A percentile compares a stretch with the other conserved stretches of the same genome.
These are phyloP conservation scores for Alectoris magna DNA, from an alignment of 2,797 vertebrate species.

Conservation along the genomic window DNA sequence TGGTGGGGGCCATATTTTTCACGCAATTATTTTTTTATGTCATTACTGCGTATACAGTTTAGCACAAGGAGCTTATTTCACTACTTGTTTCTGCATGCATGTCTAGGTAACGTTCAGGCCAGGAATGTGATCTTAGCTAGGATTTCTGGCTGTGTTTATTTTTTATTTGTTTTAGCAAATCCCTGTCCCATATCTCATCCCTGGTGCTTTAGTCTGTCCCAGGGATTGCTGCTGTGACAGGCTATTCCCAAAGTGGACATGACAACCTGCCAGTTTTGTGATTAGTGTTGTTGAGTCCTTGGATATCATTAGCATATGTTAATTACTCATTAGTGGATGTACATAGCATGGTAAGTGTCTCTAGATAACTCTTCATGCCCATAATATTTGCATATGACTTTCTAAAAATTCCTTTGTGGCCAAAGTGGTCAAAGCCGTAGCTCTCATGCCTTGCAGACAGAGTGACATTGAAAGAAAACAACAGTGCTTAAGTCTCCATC, in stretches of 20 bases:
- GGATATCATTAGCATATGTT: slow-evolving; percentile 20
- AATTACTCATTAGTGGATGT: slow-evolving; percentile 31
- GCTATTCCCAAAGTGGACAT: not conserved
- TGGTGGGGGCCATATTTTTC: not conserved
- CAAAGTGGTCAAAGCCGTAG: not conserved
- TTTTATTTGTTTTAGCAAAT: not conserved
- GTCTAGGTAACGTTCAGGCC: not conserved
- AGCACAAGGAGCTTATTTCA: not conserved
- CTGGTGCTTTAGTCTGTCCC: not conserved
- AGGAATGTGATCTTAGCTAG: not conserved
- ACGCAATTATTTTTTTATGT: not conserved
- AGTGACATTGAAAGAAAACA: not conserved
- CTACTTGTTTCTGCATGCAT: not conserved
- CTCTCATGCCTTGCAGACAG: not conserved
- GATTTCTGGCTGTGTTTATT: too few relatives aligned
- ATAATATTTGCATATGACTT: slow-evolving; percentile 29
- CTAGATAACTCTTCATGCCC: not conserved
- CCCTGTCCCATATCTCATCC: not conserved
- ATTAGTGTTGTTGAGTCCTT: slow-evolving; percentile 20
- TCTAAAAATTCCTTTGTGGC: not conserved
- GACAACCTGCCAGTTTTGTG: not conserved
- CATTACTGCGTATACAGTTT: not conserved
- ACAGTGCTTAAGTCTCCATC: not conserved
- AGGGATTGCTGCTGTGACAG: not conserved
- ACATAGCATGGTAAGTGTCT: not conserved